Evolutionary conservation across 2,113 vertebrate genomes (phyloP), one percentile per base, ranked within the genome.

Genomic region (Rhinogobius similis): DNA sequence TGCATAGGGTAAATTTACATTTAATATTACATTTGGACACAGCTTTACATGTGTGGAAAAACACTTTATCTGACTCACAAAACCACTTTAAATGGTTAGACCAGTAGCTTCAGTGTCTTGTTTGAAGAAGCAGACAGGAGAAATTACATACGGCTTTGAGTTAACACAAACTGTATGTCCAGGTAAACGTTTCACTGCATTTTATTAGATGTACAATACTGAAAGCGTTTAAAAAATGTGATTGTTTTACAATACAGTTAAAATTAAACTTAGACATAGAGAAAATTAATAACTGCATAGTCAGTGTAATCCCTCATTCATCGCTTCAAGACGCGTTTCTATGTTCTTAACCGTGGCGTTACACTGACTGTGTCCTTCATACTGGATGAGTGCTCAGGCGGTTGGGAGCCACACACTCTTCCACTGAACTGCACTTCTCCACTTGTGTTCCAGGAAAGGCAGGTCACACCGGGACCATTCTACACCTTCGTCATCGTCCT

Each of bases 381-480:
- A 43, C 23, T 68, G 24, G 3, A 38, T 36, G 20, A 10, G 12
- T 10, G 56, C 53, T 84, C 92, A 95, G 2, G 94, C 95, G 13
- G 94, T 94, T 1, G 95, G 95, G 68, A 97, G 93, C 95, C 95
- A 97, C 43, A 97, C 83, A 50, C 91, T 94, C 89, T 96, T 97
- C 89, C 95, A 96, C 84, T 93, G 92, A 1, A 94, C 91, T 1
- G 94, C 92, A 0, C 87, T 91, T 23, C 90, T 91, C 85, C 92
- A 92, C 81, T 93, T 79, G 67, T 96, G 94, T 0, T 92, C 92
- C 80, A 93, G 68, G 10, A 91, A 29, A 0, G 79, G 67, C 13
- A 83, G 64, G 23, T 68, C 63, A 52, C 78, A 67, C 46, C 0
- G 73, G 50, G 78, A 65, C 92, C 93, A 94, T 76, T 80, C 77